These are phyloP conservation scores for Cyanistes caeruleus DNA, from an alignment of 2,113 vertebrate species.

Conservation along the genomic window DNA sequence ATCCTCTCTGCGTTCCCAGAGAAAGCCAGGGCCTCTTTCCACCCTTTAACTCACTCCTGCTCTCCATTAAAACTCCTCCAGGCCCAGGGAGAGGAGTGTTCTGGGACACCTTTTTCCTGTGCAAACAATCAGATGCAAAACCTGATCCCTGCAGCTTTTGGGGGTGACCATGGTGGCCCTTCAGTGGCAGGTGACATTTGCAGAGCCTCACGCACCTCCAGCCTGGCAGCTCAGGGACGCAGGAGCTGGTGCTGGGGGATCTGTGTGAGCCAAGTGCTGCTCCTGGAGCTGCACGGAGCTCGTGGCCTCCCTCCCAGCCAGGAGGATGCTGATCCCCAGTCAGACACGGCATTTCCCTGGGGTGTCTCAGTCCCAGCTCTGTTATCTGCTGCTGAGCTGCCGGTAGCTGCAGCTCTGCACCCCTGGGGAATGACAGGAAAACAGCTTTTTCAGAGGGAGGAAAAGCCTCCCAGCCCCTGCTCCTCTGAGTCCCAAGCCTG, in stretches of 20 bases:
- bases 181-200: background rate
- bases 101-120: background rate
- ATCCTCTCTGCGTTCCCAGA: conserved; percentile 19
- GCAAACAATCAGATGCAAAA: background rate
- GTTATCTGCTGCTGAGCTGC: background rate
- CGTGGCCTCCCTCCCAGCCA: fast-evolving
- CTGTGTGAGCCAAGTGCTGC: fast-evolving
- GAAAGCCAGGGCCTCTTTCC: conserved; percentile 51
- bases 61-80: background rate
- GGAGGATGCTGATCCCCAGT: background rate
- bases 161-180: background rate
- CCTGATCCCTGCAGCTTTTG: background rate
- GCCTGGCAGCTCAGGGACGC: background rate
- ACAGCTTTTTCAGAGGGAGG: background rate
- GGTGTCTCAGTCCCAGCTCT: background rate
- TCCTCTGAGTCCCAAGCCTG: background rate
- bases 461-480: background rate
- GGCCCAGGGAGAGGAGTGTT: background rate
- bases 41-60: conserved; percentile 10
- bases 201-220: background rate
- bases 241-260: fast-evolving
- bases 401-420: background rate
- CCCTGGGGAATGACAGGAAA: background rate
- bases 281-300: background rate
- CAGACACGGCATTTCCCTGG: fast-evolving